Percentiles rank a stretch among this genome's conserved stretches.
These are phyloP conservation scores for Agonum fuliginosum DNA, from an alignment of 2,888 invertebrate genomes.

Conservation along the genomic window DNA sequence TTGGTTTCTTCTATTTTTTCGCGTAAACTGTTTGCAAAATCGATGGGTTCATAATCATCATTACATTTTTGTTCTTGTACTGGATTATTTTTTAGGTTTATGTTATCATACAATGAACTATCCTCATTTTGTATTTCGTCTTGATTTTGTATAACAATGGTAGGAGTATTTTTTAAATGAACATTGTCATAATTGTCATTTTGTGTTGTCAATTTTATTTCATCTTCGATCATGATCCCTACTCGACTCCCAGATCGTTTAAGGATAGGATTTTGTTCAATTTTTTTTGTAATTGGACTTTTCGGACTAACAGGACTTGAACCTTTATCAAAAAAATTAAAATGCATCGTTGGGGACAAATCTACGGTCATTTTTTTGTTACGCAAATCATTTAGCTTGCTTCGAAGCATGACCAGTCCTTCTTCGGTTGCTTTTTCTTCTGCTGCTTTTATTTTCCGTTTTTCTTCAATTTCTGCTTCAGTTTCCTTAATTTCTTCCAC, in stretches of 20 bases:
- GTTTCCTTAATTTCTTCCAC: neutral
- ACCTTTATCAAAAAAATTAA: neutral
- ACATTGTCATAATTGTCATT: neutral
- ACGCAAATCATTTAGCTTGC: neutral
- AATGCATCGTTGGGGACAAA: neutral
- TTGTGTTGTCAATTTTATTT: neutral
- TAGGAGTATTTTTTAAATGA: neutral
- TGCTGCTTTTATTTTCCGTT: too few relatives aligned
- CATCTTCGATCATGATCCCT: neutral
- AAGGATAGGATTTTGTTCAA: neutral
- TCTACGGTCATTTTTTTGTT: too few relatives aligned
- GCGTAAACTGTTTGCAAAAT: neutral
- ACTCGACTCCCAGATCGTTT: slow-evolving; percentile 8
- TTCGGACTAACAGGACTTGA: neutral
- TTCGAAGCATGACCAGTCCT: neutral
- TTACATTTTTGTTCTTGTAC: neutral
- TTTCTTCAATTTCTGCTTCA: neutral
- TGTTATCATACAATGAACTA: neutral
- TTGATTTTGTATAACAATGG: neutral
- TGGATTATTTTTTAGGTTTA: neutral
- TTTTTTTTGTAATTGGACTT: neutral
- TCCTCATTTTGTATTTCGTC: neutral
- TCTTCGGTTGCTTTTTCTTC: neutral
- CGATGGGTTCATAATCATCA: neutral
- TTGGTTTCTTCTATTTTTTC: neutral